Evolutionary conservation across 2,797 vertebrate species (phyloP).

Genomic region (Anguilla pacifica): DNA sequence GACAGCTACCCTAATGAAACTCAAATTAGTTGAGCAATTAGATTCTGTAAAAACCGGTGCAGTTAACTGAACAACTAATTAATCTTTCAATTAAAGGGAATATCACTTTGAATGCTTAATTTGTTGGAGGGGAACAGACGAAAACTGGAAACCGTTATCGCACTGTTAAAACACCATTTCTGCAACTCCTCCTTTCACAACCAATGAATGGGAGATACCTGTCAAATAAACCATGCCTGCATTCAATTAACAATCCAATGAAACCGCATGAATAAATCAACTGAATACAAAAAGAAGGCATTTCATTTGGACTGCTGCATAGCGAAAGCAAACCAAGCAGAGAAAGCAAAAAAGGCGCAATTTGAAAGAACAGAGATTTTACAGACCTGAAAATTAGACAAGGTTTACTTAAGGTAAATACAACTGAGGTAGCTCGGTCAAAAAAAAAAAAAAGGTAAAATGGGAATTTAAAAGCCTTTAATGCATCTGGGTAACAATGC

Average conservation of each 20-base stretch:
- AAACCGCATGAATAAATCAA: not conserved
- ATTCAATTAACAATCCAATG: not conserved
- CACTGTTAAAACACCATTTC: not conserved
- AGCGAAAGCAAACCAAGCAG: not conserved
- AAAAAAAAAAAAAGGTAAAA: too few species aligned
- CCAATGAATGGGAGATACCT: not conserved
- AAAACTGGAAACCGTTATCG: not conserved
- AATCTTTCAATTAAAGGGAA: constrained; percentile 4
- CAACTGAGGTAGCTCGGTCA: too few species aligned
- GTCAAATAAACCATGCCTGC: not conserved
- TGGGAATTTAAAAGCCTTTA: too few species aligned
- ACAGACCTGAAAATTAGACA: not conserved
- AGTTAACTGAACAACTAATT: not conserved
- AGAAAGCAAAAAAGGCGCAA: not conserved
- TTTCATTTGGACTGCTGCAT: not conserved
- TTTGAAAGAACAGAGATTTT: not conserved
- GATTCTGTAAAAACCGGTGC: not conserved
- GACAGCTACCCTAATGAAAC: not conserved
- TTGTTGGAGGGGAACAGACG: not conserved
- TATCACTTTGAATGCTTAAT: not conserved
- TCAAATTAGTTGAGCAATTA: not conserved
- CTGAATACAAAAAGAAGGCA: not conserved
- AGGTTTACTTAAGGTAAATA: too few species aligned
- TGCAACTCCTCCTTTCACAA: not conserved
- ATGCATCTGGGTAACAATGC: too few species aligned